Evolutionary conservation across 1,140 invertebrate genomes (phyloP).

Genomic region (Dendroctonus valens): DNA sequence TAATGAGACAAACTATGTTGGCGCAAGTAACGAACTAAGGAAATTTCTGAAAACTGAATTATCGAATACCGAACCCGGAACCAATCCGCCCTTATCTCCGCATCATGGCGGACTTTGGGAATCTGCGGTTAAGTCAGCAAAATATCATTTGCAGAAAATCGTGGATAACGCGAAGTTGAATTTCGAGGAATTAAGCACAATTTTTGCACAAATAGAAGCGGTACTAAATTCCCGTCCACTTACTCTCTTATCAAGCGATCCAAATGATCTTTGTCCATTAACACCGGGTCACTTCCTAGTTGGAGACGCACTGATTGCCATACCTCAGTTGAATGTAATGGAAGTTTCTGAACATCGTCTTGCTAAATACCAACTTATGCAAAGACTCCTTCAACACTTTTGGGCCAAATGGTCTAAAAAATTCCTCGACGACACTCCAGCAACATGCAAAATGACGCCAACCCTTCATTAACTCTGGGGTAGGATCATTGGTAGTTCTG

Average conservation of each 20-base stretch:
- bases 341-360: slow-evolving; percentile 11
- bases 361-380: slow-evolving; percentile 25
- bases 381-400: slow-evolving; percentile 37
- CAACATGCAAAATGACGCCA: slow-evolving; percentile 26
- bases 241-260: slow-evolving; percentile 34
- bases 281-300: slow-evolving; percentile 50
- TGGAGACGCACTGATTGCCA: slow-evolving; percentile 36
- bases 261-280: slow-evolving; percentile 35
- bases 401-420: slow-evolving; percentile 38
- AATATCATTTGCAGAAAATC: slow-evolving; percentile 32
- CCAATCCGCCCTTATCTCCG: slow-evolving; percentile 43
- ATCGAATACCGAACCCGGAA: slow-evolving; percentile 41
- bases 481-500: background rate
- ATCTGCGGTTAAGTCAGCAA: slow-evolving; percentile 36
- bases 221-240: slow-evolving; percentile 45
- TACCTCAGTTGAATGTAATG: slow-evolving; percentile 29
- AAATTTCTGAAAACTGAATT: background rate
- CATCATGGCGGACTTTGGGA: slow-evolving; percentile 49
- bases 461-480: background rate
- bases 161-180: slow-evolving; percentile 34
- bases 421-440: slow-evolving; percentile 36
- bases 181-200: slow-evolving; percentile 39
- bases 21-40: slow-evolving; percentile 15
- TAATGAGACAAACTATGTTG: slow-evolving; percentile 36
- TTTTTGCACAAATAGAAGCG: slow-evolving; percentile 37